Evolutionary conservation across 1,140 invertebrate genomes (phyloP), one percentile per base, ranked within the genome.

Genomic region (Gerris buenoi): DNA sequence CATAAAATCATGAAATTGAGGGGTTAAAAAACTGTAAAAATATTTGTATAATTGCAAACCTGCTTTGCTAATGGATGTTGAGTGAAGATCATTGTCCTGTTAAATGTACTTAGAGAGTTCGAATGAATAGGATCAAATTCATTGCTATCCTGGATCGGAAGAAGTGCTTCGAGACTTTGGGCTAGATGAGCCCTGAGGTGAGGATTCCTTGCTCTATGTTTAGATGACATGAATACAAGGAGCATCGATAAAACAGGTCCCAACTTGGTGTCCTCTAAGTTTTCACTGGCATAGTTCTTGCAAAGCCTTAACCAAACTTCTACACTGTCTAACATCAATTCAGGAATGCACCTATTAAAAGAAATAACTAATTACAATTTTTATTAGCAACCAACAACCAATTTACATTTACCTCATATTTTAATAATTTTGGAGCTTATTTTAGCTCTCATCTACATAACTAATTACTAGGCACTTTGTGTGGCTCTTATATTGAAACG

Each of bases 151-250:
- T 84, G 81, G 56, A 84, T 80, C 26, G 90, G 90, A 70, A 94
- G 77, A 71, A 95, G 81, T 28, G 88, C 85, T 73, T 95, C 91
- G 25, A 97, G 76, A 64, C 87, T 89, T 77, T 95, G 93, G 0
- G 95, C 94, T 59, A 98, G 77, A 68, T 88, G 83, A 0, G 94
- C 95, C 67, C 93, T 82, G 62, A 96, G 79, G 82, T 98, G 95
- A 23, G 95, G 95, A 82, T 97, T 98, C 73, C 90, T 89, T 62
- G 94, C 85, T 63, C 89, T 15, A 22, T 3, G 84, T 65, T 64
- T 46, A 1, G 70, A 80, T 10, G 82, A 82, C 85, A 87, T 87
- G 70, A 83, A 85, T 2, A 84, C 78, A 2, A 86, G 71, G 33
- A 86, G 77, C 56, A 84, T 81, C 1, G 88, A 90, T 69, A 97